Percentiles rank a stretch among this genome's conserved stretches.
These are phyloP conservation scores for Latrodectus hesperus DNA, from an alignment of 2,888 invertebrate genomes.

Conservation along the genomic window DNA sequence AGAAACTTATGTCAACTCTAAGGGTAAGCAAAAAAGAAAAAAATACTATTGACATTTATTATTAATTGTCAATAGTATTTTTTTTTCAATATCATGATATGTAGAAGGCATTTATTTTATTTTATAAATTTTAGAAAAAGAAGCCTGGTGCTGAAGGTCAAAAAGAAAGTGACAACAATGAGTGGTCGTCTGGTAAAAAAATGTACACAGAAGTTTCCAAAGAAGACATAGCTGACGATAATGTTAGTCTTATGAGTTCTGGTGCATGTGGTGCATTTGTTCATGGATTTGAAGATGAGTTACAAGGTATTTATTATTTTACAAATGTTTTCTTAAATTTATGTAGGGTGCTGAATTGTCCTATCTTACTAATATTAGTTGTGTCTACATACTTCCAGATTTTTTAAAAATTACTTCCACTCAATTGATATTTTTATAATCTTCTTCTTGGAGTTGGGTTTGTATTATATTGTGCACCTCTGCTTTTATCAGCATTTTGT, in stretches of 20 bases:
- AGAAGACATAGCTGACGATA: constrained; percentile 84
- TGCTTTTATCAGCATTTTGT: no score
- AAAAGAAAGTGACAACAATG: constrained; percentile 87
- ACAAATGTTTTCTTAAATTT: no score
- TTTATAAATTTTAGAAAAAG: constrained; percentile 67
- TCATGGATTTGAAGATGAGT: constrained; percentile 98
- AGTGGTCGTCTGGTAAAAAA: constrained; percentile 93
- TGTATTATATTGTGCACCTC: no score
- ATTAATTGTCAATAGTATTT: background rate
- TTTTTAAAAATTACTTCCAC: no score
- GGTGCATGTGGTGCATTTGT: constrained; percentile 99
- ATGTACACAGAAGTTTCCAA: constrained; percentile 90
- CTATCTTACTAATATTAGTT: no score
- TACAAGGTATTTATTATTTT: constrained; percentile 79
- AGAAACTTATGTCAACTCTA: constrained; percentile 97
- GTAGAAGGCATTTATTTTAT: no score
- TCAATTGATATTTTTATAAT: no score
- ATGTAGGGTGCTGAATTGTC: no score
- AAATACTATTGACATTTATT: no score
- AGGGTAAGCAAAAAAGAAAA: constrained; percentile 80
- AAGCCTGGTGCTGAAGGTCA: constrained; percentile 89
- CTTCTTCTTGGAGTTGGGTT: no score
- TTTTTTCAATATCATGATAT: background rate
- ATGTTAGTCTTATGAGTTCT: constrained; percentile 87
- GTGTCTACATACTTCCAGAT: no score